Evolutionary conservation across 92 coral and sea anemone genomes (phyloP), one percentile per base, ranked within the genome.

Genomic region (Hydrozoanthus gracilis): DNA sequence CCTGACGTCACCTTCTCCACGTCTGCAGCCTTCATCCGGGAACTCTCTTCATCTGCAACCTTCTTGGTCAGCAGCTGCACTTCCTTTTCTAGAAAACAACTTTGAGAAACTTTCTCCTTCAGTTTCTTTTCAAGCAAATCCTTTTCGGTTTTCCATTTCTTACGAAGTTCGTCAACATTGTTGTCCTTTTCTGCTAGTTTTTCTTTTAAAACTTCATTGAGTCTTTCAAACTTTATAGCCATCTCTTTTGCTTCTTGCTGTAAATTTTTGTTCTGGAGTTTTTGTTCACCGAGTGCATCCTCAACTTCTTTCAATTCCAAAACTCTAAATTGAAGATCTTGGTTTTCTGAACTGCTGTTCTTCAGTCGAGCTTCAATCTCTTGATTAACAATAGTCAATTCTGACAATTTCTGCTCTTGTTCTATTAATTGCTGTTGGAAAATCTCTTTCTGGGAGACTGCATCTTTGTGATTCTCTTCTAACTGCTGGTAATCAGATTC

Each of bases 31-130:
- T 65, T 92, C 72, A 88, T 95, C 73, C 95, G 94, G 45, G 73
- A 65, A 58, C 88, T 87, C 56, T 96, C 98, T 85, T 90, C 88
- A 91, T 89, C 95, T 10, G 95, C 95, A 60, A 91, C 89, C 90
- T 92, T 92, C 76, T 91, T 90, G 88, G 94, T 92, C 95, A 95
- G 94, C 98, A 88, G 93, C 39, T 90, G 83, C 17, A 92, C 89
- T 84, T 92, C 95, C 62, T 92, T 90, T 61, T 92, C 94, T 20
- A 95, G 91, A 46, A 85, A 87, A 62, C 68, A 87, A 82, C 88
- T 91, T 4, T 76, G 91, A 47, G 89, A 90, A 52, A 70, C 83
- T 44, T 88, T 91, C 16, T 88, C 91, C 74, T 80, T 74, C 58
- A 90, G 89, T 88, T 88, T 80, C 87, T 88, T 88, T 69, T 73